Percentiles rank a stretch among this genome's conserved stretches.
phyloP scores from a whole-genome alignment of 2,113 vertebrate species.

The Pomatorhinus ruficollis region DNA sequence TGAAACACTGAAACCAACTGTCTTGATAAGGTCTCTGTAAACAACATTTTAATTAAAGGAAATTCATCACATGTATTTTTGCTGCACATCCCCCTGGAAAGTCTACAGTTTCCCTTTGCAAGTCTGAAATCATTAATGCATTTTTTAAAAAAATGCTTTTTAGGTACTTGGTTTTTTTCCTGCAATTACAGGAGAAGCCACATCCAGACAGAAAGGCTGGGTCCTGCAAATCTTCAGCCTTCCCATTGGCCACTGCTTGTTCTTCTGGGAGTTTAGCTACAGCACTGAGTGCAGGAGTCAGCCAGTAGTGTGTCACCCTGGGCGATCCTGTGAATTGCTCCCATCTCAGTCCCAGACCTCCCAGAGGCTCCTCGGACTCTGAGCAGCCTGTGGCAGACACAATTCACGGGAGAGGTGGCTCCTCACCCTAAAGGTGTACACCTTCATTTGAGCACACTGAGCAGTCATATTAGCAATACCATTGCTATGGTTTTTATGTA shows the following conservation, averaged over 20 bases:
- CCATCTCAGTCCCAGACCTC: background rate
- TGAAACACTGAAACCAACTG: background rate
- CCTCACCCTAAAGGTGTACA: background rate
- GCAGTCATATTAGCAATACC: background rate
- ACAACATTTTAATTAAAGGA: background rate
- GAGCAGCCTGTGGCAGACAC: background rate
- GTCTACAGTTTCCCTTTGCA: background rate
- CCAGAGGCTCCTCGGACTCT: background rate
- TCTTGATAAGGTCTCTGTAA: background rate
- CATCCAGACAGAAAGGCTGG: background rate
- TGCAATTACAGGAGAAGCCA: background rate
- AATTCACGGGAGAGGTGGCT: rapidly evolving
- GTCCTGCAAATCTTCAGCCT: background rate
- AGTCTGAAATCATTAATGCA: background rate
- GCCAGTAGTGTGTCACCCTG: background rate
- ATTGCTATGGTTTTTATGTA: background rate
- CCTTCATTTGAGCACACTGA: background rate
- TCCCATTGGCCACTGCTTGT: background rate
- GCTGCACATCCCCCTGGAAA: background rate
- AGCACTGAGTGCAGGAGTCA: background rate
- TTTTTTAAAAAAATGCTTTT: background rate
- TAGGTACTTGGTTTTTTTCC: background rate
- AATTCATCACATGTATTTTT: background rate
- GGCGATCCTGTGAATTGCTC: background rate
- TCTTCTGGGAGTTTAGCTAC: background rate